Base-by-base conservation (phyloP, 1,140 invertebrate genomes). In the Sminthurinus signatus region DNA sequence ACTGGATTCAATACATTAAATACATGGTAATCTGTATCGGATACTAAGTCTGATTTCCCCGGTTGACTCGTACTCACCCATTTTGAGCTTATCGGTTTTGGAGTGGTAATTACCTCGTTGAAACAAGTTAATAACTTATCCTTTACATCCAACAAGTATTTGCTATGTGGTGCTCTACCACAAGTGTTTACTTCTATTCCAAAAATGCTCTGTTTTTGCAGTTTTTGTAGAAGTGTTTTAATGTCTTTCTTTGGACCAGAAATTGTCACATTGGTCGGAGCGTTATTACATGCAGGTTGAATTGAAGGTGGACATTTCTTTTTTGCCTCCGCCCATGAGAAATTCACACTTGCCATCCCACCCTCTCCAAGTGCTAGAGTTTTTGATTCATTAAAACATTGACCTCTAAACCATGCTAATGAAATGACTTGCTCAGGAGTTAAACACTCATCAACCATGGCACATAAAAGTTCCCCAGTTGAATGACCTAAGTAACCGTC, bases 221-320 rank as follows among this genome's bases (percentile, higher is more conserved):
- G 12, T 54, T 62, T 31, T 15, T 54, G 1, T 2, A 62, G 15
- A 27, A 62, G 54, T 0, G 25, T 31, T 36, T 62, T 14, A 12
- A 62, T 98, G 97, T 78, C 96, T 90, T 76, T 95, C 97, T 17
- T 92, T 93, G 5, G 91, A 85, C 63, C 84, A 82, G 69, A 96
- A 76, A 63, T 42, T 2, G 27, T 56, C 2, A 63, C 54, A 50
- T 28, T 56, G 28, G 54, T 25, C 25, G 14, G 4, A 5, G 39
- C 14, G 43, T 63, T 63, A 28, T 63, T 51, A 57, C 62, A 63
- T 8, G 62, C 50, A 2, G 66, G 66, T 21, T 29, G 63, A 50
- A 68, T 39, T 73, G 88, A 84, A 61, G 81, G 67, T 64, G 93
- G 88, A 73, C 88, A 91, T 36, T 84, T 80, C 67, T 78, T 78